phyloP scores from a whole-genome alignment of 2,113 vertebrate species.

The Patagioenas fasciata region DNA sequence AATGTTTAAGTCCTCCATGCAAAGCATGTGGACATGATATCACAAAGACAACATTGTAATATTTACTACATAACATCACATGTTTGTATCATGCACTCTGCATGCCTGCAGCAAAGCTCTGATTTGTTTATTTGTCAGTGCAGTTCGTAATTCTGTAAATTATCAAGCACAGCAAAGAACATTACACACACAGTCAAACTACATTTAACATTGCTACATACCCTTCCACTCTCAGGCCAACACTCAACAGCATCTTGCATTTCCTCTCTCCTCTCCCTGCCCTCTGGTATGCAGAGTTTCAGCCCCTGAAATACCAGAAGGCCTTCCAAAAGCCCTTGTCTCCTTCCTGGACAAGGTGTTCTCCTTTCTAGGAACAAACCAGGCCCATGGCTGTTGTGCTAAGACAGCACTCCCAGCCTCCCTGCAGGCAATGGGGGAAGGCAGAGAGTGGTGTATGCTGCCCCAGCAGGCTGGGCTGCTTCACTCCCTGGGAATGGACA shows the following conservation, averaged over 20 bases:
- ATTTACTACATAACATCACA: not conserved
- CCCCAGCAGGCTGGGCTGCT: not conserved
- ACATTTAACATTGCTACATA: not conserved
- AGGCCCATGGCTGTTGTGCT: not conserved
- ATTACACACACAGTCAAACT: not conserved
- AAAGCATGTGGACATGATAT: not conserved
- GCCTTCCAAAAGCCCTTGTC: not conserved
- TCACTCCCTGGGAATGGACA: not conserved
- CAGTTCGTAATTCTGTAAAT: not conserved
- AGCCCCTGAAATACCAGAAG: not conserved
- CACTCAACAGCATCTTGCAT: not conserved
- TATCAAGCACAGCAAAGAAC: not conserved
- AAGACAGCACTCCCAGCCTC: not conserved
- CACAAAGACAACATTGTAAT: not conserved
- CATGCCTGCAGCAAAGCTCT: not conserved
- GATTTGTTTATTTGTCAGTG: not conserved
- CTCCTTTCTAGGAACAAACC: not conserved
- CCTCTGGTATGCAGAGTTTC: not conserved
- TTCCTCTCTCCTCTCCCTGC: not conserved
- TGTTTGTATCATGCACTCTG: accelerated
- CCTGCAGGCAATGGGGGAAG: not conserved
- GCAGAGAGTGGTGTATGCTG: accelerated
- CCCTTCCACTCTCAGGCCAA: not conserved
- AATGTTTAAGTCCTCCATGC: not conserved
- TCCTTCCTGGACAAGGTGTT: not conserved